Conservation (phyloP, 2,113 vertebrate species). For the Gymnocephalus cernua region DNA sequence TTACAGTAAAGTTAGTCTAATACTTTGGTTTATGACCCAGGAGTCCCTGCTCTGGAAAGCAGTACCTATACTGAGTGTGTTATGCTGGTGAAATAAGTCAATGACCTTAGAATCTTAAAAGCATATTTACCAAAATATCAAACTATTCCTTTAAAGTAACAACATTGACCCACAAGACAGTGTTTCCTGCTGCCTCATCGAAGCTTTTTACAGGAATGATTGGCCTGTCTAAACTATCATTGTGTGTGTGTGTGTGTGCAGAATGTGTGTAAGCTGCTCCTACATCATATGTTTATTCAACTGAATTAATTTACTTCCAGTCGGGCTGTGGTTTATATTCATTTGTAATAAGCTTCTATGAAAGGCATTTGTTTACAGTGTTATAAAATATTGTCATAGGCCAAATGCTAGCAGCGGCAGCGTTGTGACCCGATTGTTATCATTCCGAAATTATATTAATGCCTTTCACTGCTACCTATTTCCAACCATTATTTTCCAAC, state of each 20-base stretch:
- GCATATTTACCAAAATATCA: not conserved
- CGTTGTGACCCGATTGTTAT: constrained; percentile 10
- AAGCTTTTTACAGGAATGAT: not conserved
- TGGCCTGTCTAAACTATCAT: constrained; percentile 10
- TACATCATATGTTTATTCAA: constrained; percentile 51
- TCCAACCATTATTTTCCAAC: constrained; percentile 64
- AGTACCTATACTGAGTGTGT: not conserved
- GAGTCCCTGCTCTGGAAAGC: too few species aligned
- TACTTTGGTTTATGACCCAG: too few species aligned
- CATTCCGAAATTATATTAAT: constrained; percentile 18
- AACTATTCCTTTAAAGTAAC: not conserved
- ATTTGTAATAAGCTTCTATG: constrained; percentile 31
- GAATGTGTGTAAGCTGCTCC: constrained; percentile 27
- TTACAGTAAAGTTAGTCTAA: too few species aligned
- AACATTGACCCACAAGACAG: not conserved
- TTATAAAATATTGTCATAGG: constrained; percentile 22
- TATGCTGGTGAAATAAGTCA: not conserved
- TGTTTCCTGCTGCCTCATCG: not conserved
- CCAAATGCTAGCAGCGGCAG: constrained; percentile 7
- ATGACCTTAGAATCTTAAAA: too few species aligned
- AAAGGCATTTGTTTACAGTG: constrained; percentile 49
- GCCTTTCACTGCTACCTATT: constrained; percentile 18
- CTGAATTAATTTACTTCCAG: constrained; percentile 31
- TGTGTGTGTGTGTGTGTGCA: constrained; percentile 8
- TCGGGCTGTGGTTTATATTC: constrained; percentile 18